Base-by-base conservation (phyloP, 2,113 vertebrate species). In the Scatophagus argus region DNA sequence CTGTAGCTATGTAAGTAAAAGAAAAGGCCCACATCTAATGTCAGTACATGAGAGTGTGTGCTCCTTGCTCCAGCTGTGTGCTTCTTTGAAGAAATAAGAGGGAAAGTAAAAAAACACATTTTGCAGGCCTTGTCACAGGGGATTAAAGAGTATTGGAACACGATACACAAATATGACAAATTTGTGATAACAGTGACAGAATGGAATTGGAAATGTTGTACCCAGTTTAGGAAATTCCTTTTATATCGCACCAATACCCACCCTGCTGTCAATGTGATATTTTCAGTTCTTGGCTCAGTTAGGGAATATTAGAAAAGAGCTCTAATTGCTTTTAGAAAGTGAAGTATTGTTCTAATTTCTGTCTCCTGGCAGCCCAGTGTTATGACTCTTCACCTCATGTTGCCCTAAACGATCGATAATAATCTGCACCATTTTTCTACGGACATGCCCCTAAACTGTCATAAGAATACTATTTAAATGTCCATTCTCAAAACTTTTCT, bases 81-180 rank as follows among this genome's bases (percentile, higher is more conserved):
- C 11, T 49, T 84, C 66, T 85, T 77, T 83, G 70, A 80, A 62
- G 73, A 87, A 87, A 85, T 67, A 63, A 77, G 59, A 75, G 34
- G 23, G 51, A 77, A 75, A 77, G 71, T 55, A 63, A 71, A 75
- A 74, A 86, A 81, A 60, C 75, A 70, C 27, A 74, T 79, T 83
- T 83, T 77, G 36, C 80, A 87, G 75, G 88, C 73, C 71, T 84
- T 90, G 87, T 93, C 90, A 91, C 32, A 46, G 29, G 75, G 85
- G 87, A 89, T 93, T 93, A 91, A 88, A 87, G 64, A 87, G 66
- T 67, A 71, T 58, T 74, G 82, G 75, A 64, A 89, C 73, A 80
- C 68, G 80, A 91, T 90, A 86, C 54, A 83, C 69, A 82, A 90
- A 89, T 90, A 88, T 87, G 86, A 91, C 87, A 87, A 82, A 86